These are phyloP conservation scores for Laticauda laticaudata DNA, from an alignment of 2,113 vertebrate species.

Conservation along the genomic window DNA sequence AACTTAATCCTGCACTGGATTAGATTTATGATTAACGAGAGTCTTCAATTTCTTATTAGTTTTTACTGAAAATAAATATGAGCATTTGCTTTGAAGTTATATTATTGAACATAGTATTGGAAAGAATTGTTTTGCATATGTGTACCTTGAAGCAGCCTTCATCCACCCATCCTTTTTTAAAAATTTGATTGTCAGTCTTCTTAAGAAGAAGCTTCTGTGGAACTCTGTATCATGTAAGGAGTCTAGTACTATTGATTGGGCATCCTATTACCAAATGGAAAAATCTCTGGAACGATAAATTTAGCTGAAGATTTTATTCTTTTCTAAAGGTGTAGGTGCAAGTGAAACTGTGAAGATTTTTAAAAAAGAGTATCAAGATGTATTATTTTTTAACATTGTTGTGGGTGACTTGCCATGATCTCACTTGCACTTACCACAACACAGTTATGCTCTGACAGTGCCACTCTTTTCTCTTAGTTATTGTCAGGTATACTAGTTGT, in stretches of 20 bases:
- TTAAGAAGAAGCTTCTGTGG: not conserved
- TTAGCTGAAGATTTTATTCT: not conserved
- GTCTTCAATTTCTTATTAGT: not conserved
- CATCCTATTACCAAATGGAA: not conserved
- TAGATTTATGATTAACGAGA: not conserved
- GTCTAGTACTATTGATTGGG: not conserved
- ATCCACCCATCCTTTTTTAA: not conserved
- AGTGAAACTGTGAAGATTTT: not conserved
- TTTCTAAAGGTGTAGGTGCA: conserved; percentile 10
- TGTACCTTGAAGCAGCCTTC: not conserved
- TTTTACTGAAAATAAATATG: not conserved
- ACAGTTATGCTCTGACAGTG: not conserved
- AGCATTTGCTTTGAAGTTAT: not conserved
- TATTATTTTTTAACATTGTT: not conserved
- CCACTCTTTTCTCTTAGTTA: not conserved
- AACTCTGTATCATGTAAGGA: not conserved
- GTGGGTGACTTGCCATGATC: not conserved
- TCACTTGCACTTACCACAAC: not conserved
- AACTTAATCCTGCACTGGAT: not conserved
- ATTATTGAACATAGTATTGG: not conserved
- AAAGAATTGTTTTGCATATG: not conserved
- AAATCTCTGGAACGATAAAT: not conserved
- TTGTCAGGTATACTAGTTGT: not conserved
- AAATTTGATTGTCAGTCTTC: not conserved
- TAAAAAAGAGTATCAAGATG: not conserved